Evolutionary conservation across 2,113 vertebrate genomes (phyloP).

Genomic region (Vireo altiloquus): DNA sequence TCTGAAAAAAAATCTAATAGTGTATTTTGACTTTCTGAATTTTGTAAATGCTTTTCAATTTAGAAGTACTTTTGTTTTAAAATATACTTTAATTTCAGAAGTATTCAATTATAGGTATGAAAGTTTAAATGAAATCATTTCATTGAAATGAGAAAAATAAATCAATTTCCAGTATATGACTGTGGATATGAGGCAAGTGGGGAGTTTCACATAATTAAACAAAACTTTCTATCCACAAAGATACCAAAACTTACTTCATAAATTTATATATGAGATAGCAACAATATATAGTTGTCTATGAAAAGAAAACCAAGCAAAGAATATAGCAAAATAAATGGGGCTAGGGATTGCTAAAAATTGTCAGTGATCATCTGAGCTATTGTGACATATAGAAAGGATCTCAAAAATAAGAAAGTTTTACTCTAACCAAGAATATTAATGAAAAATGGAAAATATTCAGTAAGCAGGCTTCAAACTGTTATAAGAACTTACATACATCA

Average conservation of each 20-base stretch:
- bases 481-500: neutral
- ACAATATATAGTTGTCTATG: neutral
- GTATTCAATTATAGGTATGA: neutral
- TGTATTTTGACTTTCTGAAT: neutral
- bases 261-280: neutral
- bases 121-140: neutral
- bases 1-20: neutral
- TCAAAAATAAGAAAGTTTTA: neutral
- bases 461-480: neutral
- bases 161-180: fast-evolving
- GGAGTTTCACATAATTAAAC: neutral
- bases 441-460: neutral
- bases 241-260: neutral
- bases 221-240: neutral
- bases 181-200: fast-evolving
- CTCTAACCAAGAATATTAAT: neutral
- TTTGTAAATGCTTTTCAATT: neutral
- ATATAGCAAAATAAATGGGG: neutral
- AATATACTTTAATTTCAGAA: neutral
- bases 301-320: neutral
- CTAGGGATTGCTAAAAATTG: neutral
- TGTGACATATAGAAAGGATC: neutral
- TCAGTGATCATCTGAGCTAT: neutral
- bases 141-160: neutral
- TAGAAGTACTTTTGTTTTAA: neutral